phyloP scores from a whole-genome alignment of 2,113 vertebrate genomes.

The Myocastor coypus region DNA sequence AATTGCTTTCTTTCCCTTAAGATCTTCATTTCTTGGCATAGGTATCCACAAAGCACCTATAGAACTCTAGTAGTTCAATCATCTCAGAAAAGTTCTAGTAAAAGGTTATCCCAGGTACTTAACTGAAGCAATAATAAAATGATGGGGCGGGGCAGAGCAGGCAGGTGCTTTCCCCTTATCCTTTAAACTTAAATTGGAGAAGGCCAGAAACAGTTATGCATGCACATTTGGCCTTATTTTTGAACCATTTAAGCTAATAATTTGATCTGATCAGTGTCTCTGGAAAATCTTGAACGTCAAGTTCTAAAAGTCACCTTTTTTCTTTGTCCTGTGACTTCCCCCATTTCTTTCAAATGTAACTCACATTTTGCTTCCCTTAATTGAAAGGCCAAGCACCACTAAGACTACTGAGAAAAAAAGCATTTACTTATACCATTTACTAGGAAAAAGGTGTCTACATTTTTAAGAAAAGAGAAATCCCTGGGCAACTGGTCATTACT shows the following conservation, averaged over 20 bases:
- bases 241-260: slow-evolving; percentile 26
- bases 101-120: background rate
- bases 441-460: slow-evolving; percentile 58
- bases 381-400: slow-evolving; percentile 67
- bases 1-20: slow-evolving; percentile 50
- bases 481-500: slow-evolving; percentile 74
- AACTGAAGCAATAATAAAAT: background rate
- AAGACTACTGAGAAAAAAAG: slow-evolving; percentile 57
- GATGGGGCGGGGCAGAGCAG: background rate
- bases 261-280: background rate
- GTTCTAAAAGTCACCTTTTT: slow-evolving; percentile 7
- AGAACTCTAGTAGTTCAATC: background rate
- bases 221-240: slow-evolving; percentile 58
- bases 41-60: slow-evolving; percentile 8
- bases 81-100: slow-evolving; percentile 36
- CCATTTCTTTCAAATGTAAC: slow-evolving; percentile 56
- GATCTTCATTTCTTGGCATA: slow-evolving; percentile 41
- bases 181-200: slow-evolving; percentile 40
- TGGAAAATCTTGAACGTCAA: slow-evolving; percentile 37
- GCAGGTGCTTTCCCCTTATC: background rate
- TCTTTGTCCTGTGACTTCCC: background rate
- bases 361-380: slow-evolving; percentile 9
- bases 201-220: slow-evolving; percentile 69
- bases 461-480: slow-evolving; percentile 59
- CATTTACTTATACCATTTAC: slow-evolving; percentile 59